Evolutionary conservation across 2,888 invertebrate species (phyloP).

Genomic region (Tetragonisca angustula): DNA sequence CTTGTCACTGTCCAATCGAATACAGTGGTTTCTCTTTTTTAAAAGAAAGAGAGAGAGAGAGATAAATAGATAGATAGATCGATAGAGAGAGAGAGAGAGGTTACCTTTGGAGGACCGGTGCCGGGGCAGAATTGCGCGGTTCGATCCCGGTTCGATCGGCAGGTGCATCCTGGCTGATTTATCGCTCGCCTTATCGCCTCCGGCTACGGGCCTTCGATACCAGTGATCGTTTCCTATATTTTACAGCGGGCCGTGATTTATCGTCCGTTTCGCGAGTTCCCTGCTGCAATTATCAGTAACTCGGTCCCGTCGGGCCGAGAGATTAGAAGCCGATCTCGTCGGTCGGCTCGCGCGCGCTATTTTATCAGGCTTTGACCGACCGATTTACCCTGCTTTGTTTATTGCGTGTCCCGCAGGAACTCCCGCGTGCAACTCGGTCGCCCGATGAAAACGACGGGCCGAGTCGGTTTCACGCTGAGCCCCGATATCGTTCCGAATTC

Average conservation of each 20-base stretch:
- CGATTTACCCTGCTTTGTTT: slow-evolving; percentile 59
- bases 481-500: too few species aligned
- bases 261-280: slow-evolving; percentile 71
- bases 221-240: slow-evolving; percentile 77
- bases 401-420: slow-evolving; percentile 43
- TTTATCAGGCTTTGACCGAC: slow-evolving; percentile 62
- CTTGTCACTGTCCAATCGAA: slow-evolving; percentile 20
- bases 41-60: neutral
- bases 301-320: slow-evolving; percentile 64
- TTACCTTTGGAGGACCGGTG: slow-evolving; percentile 5
- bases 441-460: slow-evolving; percentile 2
- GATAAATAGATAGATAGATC: too few species aligned
- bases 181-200: slow-evolving; percentile 72
- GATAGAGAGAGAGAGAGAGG: neutral
- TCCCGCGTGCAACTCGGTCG: slow-evolving; percentile 9
- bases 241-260: slow-evolving; percentile 75
- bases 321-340: slow-evolving; percentile 67
- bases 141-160: slow-evolving; percentile 70
- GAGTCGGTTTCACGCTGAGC: slow-evolving; percentile 2
- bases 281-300: slow-evolving; percentile 72
- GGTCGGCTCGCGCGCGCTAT: slow-evolving; percentile 49
- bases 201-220: slow-evolving; percentile 70
- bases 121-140: slow-evolving; percentile 11
- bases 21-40: slow-evolving; percentile 20
- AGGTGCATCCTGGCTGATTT: slow-evolving; percentile 75